phyloP scores from a whole-genome alignment of 2,797 vertebrate genomes.

The Phalloptychus januarius region DNA sequence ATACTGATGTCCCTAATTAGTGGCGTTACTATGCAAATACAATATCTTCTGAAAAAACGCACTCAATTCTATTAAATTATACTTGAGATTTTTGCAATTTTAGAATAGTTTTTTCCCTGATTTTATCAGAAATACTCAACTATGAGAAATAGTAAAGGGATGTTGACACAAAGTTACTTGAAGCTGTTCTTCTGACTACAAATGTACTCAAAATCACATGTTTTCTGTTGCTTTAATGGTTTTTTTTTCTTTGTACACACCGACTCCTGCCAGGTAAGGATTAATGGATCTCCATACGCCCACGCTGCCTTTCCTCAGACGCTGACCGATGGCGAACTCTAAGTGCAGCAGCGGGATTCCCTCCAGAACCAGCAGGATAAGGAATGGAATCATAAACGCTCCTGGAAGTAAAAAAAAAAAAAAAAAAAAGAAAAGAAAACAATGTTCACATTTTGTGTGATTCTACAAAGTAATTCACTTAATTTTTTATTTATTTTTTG shows the following conservation, averaged over 20 bases:
- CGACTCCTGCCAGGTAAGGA: slow-evolving; percentile 87
- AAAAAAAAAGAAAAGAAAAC: background rate
- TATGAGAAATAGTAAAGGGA: background rate
- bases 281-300: slow-evolving; percentile 87
- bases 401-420: slow-evolving; percentile 74
- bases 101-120: background rate
- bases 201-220: background rate
- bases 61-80: background rate
- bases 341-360: slow-evolving; percentile 91
- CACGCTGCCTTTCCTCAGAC: slow-evolving; percentile 88
- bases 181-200: background rate
- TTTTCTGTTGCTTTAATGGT: background rate
- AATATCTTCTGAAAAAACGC: background rate
- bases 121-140: background rate
- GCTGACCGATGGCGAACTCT: slow-evolving; percentile 95
- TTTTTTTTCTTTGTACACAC: slow-evolving; percentile 75
- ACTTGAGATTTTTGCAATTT: background rate
- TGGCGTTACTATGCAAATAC: too few species aligned
- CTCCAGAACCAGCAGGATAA: slow-evolving; percentile 93
- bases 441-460: slow-evolving; percentile 5
- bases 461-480: background rate
- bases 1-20: background rate
- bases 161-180: background rate
- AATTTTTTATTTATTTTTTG: background rate
- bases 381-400: slow-evolving; percentile 97